Evolutionary conservation across 2,113 vertebrate genomes (phyloP), one percentile per base, ranked within the genome.

Genomic region (Gavialis gangeticus): DNA sequence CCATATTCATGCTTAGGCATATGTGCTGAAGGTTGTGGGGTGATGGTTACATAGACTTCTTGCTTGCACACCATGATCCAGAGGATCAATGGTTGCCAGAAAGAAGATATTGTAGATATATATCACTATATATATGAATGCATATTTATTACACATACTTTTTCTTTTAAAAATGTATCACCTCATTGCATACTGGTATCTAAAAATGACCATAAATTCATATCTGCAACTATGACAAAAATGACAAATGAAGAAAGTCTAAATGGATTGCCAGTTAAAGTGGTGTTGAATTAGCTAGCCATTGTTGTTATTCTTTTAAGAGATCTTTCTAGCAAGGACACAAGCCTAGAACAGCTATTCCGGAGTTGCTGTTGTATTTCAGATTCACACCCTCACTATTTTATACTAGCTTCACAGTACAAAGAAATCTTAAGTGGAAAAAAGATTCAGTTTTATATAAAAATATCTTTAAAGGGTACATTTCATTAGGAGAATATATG

Each of bases 251-350:
- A 82, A 88, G 93, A 92, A 46, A 62, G 93, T 55, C 10, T 12
- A 85, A 84, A 62, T 63, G 82, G 69, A 58, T 88, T 92, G 95
- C 94, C n/a, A 77, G 60, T 69, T 93, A 84, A 94, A 94, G 88
- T 88, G 91, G 84, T 60, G 75, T 10, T 14, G 79, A 88, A 92
- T 93, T 94, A 83, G 85, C 14, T 77, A 57, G 67, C 87, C n/a
- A 46, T 46, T 27, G 24, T 16, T 79, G 2, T 75, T 62, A 73
- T 91, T 34, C 46, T 81, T 15, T 24, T 92, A 87, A 93, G 91
- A 90, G 19, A 13, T 82, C 88, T 12, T 94, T 95, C 16, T 30
- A 60, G 55, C 0, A 2, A 4, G 5, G 58, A 22, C 69, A 27
- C 22, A 25, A 62, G 0, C 64, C 58, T 5, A 75, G 59, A 91